Percentiles rank a stretch among this genome's conserved stretches.
Evolutionary conservation across 2,113 vertebrate genomes (phyloP).

Genomic region (Rafetus swinhoei): DNA sequence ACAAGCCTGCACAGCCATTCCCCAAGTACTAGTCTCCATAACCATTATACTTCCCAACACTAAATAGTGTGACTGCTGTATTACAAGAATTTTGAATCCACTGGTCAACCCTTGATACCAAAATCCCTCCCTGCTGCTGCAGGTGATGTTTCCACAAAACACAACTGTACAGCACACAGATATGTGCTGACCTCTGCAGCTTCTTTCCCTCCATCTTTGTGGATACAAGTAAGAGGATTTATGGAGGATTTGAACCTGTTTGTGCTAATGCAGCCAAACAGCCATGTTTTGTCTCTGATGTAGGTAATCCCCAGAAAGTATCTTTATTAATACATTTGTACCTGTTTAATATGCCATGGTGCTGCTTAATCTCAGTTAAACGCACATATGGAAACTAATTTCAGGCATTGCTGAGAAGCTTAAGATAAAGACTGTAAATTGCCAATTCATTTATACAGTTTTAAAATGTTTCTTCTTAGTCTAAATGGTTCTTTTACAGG

Average conservation of each 20-base stretch:
- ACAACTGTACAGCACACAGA: too few relatives aligned
- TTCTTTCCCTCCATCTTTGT: not conserved
- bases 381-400: not conserved
- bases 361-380: not conserved
- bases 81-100: not conserved
- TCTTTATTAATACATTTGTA: not conserved
- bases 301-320: not conserved
- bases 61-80: not conserved
- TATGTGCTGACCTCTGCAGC: too few relatives aligned
- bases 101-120: not conserved
- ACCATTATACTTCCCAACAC: not conserved
- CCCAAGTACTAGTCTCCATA: not conserved
- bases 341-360: not conserved
- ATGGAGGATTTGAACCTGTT: not conserved
- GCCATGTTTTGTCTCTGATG: not conserved
- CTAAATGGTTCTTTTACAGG: not conserved
- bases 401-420: not conserved
- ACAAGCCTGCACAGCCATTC: not conserved
- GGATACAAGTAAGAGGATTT: not conserved
- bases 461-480: not conserved
- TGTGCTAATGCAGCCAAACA: not conserved
- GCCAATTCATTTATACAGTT: not conserved
- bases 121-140: rapidly evolving
- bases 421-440: not conserved
- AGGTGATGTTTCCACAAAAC: not conserved